Base-by-base conservation (phyloP, 2,888 invertebrate genomes). In the Lomographa bimaculata region DNA sequence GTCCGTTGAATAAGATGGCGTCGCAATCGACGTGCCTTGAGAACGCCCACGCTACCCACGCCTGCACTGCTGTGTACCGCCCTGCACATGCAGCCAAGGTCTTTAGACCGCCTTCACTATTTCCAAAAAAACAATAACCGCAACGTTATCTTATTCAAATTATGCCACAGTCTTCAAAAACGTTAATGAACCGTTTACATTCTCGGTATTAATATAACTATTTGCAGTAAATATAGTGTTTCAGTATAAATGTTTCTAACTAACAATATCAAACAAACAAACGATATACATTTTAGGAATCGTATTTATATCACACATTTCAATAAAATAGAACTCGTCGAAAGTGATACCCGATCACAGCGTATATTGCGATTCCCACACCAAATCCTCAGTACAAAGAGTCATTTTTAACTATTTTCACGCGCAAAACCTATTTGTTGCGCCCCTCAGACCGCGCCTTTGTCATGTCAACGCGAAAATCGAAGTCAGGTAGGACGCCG, bases 371-470 rank as follows among this genome's bases (percentile, higher is more conserved):
- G 14, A 14, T 14, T 14, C 14, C 14, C 4, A 14, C 14, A 4
- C 4, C 2, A 14, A 14, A 14, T 14, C n/a, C n/a, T 37, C 42
- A 40, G 54, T 49, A 54, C 49, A 46, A 50, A 64, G 44, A 57
- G 57, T 60, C 65, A 72, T 78, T 81, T 84, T 83, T 78, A 78
- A 82, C 80, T 79, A 81, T 82, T 81, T 80, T 78, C 79, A 77
- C 77, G 76, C 73, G 70, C 59, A 54, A 57, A 67, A 68, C 71
- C 75, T 82, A 84, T 84, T 83, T 85, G 86, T 86, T 79, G 83
- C 79, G 57, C 80, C 80, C 80, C 70, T 78, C 66, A 81, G 81
- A 77, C 85, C 85, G 83, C 85, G 85, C 86, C 84, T 86, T 87
- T 86, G 79, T 84, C 82, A 78, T 86, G 85, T 86, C 68, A 69